Conservation (phyloP, 2,113 vertebrate species). For the Narcine bancroftii region DNA sequence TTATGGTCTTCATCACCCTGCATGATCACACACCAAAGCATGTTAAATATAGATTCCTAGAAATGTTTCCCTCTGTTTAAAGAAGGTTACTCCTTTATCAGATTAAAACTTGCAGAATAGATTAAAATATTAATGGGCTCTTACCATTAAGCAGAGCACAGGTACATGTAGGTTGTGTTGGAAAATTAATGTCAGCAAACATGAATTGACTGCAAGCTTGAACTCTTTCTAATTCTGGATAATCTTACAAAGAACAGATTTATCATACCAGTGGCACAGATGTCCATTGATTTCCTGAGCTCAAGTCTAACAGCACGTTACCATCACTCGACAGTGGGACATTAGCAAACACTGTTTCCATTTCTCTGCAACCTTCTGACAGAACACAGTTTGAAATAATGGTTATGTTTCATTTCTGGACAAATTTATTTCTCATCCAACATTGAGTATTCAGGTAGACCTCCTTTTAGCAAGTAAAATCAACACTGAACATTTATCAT, state of each 20-base stretch:
- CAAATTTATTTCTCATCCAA: neutral
- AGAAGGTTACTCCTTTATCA: neutral
- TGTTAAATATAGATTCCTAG: neutral
- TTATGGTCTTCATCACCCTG: neutral
- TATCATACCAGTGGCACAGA: conserved; percentile 6
- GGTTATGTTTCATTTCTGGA: neutral
- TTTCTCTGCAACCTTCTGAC: conserved; percentile 23
- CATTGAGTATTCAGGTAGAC: neutral
- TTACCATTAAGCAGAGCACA: neutral
- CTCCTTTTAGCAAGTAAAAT: neutral
- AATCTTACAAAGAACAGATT: neutral
- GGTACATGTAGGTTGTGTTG: neutral
- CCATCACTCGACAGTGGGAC: neutral
- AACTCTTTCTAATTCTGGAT: neutral
- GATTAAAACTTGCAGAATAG: neutral
- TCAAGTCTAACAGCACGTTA: neutral
- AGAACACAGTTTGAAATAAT: neutral
- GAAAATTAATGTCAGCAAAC: neutral
- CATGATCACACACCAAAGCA: neutral
- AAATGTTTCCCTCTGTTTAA: neutral
- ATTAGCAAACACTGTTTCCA: neutral
- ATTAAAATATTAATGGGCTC: neutral
- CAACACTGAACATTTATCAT: neutral
- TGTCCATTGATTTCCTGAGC: conserved; percentile 2
- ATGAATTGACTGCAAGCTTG: neutral